Conservation (phyloP, 35 echinoderm and acorn worm species). For the Nesometra sesokonis region DNA sequence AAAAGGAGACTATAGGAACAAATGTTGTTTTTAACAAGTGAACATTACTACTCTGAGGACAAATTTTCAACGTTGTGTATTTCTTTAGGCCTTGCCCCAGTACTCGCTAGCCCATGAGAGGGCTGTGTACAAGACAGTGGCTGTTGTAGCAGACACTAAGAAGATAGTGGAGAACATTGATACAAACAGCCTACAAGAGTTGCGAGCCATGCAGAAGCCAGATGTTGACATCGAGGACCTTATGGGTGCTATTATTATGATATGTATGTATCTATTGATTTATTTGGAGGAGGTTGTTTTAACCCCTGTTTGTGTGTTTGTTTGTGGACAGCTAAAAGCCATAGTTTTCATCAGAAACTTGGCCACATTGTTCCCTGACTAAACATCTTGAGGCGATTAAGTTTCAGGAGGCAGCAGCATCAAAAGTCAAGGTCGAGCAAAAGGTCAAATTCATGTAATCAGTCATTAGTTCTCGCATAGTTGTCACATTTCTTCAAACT, state of each 20-base stretch:
- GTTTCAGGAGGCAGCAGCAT: no score
- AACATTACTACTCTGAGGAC: no score
- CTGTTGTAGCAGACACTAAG: conserved; percentile 90
- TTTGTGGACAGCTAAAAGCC: no score
- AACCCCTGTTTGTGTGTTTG: no score
- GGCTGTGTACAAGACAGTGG: conserved; percentile 85
- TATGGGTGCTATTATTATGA: conserved; percentile 94
- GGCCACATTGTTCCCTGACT: no score
- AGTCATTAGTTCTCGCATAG: no score
- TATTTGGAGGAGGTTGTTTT: no score
- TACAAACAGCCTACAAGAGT: conserved; percentile 62
- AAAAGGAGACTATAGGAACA: background rate
- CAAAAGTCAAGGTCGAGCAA: no score
- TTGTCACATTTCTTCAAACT: no score
- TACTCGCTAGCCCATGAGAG: conserved; percentile 90
- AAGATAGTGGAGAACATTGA: conserved; percentile 80
- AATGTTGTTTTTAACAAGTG: background rate
- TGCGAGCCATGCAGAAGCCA: conserved; percentile 94
- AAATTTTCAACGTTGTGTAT: background rate
- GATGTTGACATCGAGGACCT: conserved; percentile 98
- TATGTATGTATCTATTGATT: conserved; percentile 64
- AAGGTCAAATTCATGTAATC: no score
- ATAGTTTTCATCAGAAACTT: no score
- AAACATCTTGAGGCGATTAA: no score
- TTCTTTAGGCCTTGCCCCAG: conserved; percentile 57